Evolutionary conservation across 1,140 invertebrate genomes (phyloP).

Genomic region (Carcinoscorpius rotundicauda): DNA sequence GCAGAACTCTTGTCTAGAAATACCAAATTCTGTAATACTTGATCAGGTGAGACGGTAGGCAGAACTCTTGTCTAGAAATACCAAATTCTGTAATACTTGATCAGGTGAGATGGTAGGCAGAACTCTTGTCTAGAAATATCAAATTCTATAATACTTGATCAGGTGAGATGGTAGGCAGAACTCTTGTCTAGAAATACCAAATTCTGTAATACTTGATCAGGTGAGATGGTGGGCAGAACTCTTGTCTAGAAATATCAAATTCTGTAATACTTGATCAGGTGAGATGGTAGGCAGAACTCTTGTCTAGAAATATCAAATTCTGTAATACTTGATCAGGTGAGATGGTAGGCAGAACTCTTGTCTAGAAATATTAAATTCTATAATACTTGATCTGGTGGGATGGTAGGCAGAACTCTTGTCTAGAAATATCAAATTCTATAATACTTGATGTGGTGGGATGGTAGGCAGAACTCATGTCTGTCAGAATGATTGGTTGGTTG

Average conservation of each 20-base stretch:
- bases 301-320: no score
- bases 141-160: conserved; percentile 86
- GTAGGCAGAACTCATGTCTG: no score
- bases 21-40: conserved; percentile 83
- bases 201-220: conserved; percentile 41
- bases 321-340: conserved; percentile 41
- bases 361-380: conserved; percentile 75
- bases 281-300: conserved; percentile 18
- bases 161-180: conserved; percentile 43
- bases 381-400: conserved; percentile 84
- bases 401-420: background rate
- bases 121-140: conserved; percentile 74
- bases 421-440: no score
- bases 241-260: conserved; percentile 73
- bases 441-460: conserved; percentile 41
- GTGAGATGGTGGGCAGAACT: no score
- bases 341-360: conserved; percentile 30
- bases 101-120: no score
- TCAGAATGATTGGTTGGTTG: no score
- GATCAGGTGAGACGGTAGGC: conserved; percentile 59
- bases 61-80: no score
- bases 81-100: conserved; percentile 41
- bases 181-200: no score
- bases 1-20: conserved; percentile 38
- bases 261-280: conserved; percentile 92